Evolutionary conservation across 2,113 vertebrate genomes (phyloP).

Genomic region (Dromaius novaehollandiae): DNA sequence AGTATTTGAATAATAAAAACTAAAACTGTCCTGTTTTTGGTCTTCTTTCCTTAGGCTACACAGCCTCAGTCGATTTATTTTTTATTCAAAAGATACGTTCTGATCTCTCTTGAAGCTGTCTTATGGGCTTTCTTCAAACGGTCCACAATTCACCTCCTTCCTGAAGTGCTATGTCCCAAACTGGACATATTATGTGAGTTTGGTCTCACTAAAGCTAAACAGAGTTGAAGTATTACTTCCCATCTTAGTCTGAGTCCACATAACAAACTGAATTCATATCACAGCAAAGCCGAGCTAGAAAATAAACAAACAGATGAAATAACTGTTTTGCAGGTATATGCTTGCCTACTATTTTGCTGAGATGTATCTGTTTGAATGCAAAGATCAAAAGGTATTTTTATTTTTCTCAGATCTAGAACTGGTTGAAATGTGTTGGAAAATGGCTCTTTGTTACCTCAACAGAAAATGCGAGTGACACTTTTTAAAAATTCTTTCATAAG

Average conservation of each 20-base stretch:
- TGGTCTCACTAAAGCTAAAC: not conserved
- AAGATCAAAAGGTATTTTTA: constrained; percentile 37
- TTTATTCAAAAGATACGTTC: not conserved
- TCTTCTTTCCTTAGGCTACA: not conserved
- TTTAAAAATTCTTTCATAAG: not conserved
- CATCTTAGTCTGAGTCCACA: not conserved
- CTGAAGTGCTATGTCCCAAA: not conserved
- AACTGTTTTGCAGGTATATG: not conserved
- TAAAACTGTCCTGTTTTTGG: not conserved
- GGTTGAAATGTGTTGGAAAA: not conserved
- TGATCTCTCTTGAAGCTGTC: not conserved
- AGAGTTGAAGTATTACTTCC: not conserved
- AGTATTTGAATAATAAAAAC: not conserved
- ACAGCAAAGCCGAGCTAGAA: not conserved
- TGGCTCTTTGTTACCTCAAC: not conserved
- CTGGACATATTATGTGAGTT: not conserved
- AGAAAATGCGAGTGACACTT: not conserved
- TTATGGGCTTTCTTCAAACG: not conserved
- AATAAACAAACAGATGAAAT: constrained; percentile 21
- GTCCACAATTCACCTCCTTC: not conserved
- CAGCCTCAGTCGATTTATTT: not conserved
- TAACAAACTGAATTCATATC: not conserved
- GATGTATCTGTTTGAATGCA: not conserved
- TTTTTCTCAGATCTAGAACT: constrained; percentile 35
- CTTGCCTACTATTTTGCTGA: not conserved